A percentile compares a stretch with the other conserved stretches of the same genome.
These are phyloP conservation scores for Cylindroiulus punctatus DNA, from an alignment of 2,888 invertebrate genomes.

Conservation along the genomic window DNA sequence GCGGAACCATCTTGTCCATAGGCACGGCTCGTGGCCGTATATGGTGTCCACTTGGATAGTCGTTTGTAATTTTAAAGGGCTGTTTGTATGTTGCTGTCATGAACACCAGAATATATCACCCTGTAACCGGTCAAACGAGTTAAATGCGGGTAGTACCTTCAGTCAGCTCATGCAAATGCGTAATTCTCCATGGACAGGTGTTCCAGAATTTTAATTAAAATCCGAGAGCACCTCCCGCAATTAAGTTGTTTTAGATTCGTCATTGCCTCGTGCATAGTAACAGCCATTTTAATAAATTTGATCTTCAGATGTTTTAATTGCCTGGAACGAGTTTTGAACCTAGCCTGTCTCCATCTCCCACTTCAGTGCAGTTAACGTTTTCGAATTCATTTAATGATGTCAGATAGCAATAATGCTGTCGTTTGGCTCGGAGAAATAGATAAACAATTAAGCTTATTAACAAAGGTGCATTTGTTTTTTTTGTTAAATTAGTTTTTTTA, in stretches of 20 bases:
- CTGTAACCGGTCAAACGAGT: slow-evolving; percentile 36
- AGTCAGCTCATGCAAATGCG: not conserved
- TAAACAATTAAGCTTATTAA: no score
- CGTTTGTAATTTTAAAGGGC: not conserved
- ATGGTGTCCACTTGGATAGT: not conserved
- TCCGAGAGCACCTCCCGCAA: not conserved
- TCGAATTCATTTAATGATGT: not conserved
- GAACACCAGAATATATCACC: slow-evolving; percentile 3
- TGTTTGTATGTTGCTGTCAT: slow-evolving; percentile 12
- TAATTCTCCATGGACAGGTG: not conserved
- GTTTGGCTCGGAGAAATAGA: no score
- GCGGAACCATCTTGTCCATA: not conserved
- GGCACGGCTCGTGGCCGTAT: slow-evolving; percentile 1
- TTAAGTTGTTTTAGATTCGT: slow-evolving; percentile 39
- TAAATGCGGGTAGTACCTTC: not conserved
- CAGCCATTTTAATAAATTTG: slow-evolving; percentile 9
- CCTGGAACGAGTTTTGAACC: not conserved
- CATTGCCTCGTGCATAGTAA: not conserved
- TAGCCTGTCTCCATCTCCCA: not conserved
- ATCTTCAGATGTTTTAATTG: slow-evolving; percentile 11
- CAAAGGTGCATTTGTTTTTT: no score
- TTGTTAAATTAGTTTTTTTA: no score
- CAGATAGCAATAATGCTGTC: not conserved
- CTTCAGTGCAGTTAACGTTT: not conserved
- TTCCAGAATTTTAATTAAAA: slow-evolving; percentile 37